Evolutionary conservation across 1,140 invertebrate species (phyloP).

Genomic region (Copidosoma floridanum): DNA sequence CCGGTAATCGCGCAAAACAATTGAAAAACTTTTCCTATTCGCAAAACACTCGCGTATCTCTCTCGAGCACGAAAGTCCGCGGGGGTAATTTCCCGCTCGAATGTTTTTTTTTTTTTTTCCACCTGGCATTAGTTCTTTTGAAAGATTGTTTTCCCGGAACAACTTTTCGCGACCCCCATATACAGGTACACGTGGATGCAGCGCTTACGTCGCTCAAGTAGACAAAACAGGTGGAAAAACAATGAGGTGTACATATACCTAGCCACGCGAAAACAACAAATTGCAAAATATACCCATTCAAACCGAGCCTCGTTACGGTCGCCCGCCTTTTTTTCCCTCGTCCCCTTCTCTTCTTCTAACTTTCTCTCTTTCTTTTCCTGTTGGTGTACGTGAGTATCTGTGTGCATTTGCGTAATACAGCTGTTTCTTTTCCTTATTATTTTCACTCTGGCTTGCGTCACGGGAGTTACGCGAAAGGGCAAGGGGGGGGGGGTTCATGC

Average conservation of each 20-base stretch:
- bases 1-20: too few relatives aligned
- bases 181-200: too few relatives aligned
- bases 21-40: too few relatives aligned
- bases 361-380: neutral
- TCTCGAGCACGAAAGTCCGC: too few relatives aligned
- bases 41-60: too few relatives aligned
- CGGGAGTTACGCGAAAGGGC: neutral
- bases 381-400: too few relatives aligned
- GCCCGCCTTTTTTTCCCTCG: neutral
- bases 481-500: too few relatives aligned
- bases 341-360: neutral
- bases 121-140: neutral
- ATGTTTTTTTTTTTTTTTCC: too few relatives aligned
- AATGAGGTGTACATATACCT: neutral
- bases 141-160: neutral
- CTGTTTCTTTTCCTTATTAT: too few relatives aligned
- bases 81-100: neutral
- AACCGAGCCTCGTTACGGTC: constrained; percentile 10
- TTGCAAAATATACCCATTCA: constrained; percentile 12
- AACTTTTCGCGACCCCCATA: neutral
- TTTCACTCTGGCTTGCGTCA: neutral
- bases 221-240: neutral
- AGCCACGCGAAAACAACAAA: too few relatives aligned
- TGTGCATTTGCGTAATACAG: too few relatives aligned
- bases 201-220: neutral